phyloP scores from a whole-genome alignment of 2,888 invertebrate species.

The Drosophila quasianomalipes region DNA sequence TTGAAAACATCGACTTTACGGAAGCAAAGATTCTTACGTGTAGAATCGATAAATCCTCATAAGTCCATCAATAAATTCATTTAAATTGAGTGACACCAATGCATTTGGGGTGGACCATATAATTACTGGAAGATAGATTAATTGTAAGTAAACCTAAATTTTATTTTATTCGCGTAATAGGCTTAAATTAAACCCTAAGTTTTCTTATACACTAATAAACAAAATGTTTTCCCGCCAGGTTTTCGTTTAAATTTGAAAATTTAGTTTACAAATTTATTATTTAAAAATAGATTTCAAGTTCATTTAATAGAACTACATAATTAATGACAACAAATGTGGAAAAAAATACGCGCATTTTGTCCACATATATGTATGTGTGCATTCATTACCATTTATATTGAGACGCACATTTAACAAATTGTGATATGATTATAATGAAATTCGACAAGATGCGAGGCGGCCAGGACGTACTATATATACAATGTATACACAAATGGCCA shows the following conservation, averaged over 20 bases:
- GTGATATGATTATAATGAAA: constrained; percentile 21
- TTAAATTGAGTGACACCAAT: too few relatives aligned
- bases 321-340: not conserved
- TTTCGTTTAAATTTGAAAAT: not conserved
- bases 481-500: not conserved
- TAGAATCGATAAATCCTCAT: too few relatives aligned
- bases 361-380: not conserved
- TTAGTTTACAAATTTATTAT: not conserved
- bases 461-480: constrained; percentile 1
- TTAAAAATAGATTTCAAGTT: not conserved
- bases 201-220: not conserved
- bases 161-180: not conserved
- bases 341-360: not conserved
- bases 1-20: too few relatives aligned
- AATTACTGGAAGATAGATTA: too few relatives aligned
- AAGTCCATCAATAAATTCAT: too few relatives aligned
- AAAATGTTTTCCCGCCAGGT: not conserved
- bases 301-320: not conserved
- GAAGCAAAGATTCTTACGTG: too few relatives aligned
- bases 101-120: too few relatives aligned
- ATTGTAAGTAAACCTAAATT: not conserved
- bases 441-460: constrained; percentile 3
- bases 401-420: constrained; percentile 29
- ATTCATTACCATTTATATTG: constrained; percentile 1
- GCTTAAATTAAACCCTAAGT: not conserved